phyloP scores from a whole-genome alignment of 2,888 invertebrate genomes.

The Hetaerina titia region DNA sequence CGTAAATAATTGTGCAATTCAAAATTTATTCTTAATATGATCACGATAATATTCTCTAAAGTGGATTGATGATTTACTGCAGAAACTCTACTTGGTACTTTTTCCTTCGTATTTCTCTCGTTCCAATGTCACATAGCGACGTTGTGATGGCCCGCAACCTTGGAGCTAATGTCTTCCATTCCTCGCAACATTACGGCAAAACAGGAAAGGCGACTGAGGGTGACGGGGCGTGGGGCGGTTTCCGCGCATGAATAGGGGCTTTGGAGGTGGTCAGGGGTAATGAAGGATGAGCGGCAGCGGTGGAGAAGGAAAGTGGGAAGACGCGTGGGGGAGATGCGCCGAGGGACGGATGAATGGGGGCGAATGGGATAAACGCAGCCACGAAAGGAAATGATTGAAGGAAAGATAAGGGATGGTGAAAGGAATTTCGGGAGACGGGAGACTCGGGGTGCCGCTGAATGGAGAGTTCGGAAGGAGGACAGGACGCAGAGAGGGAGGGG shows the following conservation, averaged over 20 bases:
- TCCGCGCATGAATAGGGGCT: background rate
- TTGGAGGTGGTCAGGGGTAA: background rate
- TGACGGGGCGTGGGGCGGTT: too few relatives aligned
- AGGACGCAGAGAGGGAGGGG: background rate
- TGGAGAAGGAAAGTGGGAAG: background rate
- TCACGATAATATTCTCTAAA: too few relatives aligned
- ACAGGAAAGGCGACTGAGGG: background rate
- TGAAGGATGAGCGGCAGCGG: background rate
- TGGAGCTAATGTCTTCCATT: too few relatives aligned
- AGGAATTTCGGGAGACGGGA: background rate
- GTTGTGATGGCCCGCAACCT: too few relatives aligned
- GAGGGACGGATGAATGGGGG: background rate
- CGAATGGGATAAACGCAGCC: slow-evolving; percentile 24
- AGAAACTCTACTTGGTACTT: too few relatives aligned
- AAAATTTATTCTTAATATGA: too few relatives aligned
- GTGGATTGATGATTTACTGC: too few relatives aligned
- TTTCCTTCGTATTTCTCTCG: too few relatives aligned
- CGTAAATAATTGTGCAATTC: too few relatives aligned
- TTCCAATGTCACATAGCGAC: too few relatives aligned
- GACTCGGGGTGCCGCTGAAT: background rate
- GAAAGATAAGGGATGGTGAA: background rate
- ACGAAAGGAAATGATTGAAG: background rate
- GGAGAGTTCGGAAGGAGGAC: background rate
- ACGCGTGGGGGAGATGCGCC: background rate
- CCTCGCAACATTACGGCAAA: too few relatives aligned